Percentiles rank a stretch among this genome's conserved stretches.
These are phyloP conservation scores for Perognathus longimembris DNA, from an alignment of 2,113 vertebrate species.

Conservation along the genomic window DNA sequence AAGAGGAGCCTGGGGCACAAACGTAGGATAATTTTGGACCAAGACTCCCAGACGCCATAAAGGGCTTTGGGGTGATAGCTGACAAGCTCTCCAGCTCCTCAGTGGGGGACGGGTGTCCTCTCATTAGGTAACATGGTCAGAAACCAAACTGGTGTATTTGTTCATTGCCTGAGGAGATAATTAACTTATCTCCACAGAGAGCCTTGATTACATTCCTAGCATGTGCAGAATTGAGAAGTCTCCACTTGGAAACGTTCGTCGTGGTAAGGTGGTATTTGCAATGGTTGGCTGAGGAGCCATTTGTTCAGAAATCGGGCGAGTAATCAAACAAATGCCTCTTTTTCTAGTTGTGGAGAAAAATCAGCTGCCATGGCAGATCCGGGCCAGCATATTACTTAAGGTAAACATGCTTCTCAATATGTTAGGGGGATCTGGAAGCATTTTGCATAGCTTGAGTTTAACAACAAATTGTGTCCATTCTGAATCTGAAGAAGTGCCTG, in stretches of 20 bases:
- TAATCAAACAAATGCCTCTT: slow-evolving; percentile 83
- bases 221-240: slow-evolving; percentile 88
- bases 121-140: slow-evolving; percentile 87
- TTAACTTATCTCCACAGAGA: slow-evolving; percentile 88
- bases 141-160: slow-evolving; percentile 85
- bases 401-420: slow-evolving; percentile 73
- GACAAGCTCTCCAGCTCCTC: slow-evolving; percentile 80
- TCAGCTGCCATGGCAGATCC: slow-evolving; percentile 77
- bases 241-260: slow-evolving; percentile 81
- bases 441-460: slow-evolving; percentile 73
- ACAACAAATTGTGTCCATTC: slow-evolving; percentile 65
- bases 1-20: neutral
- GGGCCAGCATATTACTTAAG: slow-evolving; percentile 77
- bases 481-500: slow-evolving; percentile 42
- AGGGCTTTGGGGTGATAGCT: slow-evolving; percentile 77
- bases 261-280: slow-evolving; percentile 79
- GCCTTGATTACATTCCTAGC: slow-evolving; percentile 89
- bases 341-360: slow-evolving; percentile 84
- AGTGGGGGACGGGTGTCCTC: slow-evolving; percentile 74
- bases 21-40: neutral
- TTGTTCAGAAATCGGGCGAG: slow-evolving; percentile 84
- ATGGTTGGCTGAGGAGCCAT: slow-evolving; percentile 83
- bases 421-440: slow-evolving; percentile 75
- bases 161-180: slow-evolving; percentile 88
- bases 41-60: neutral